Base-by-base conservation (phyloP, 2,888 invertebrate species). In the Caprella mutica region DNA sequence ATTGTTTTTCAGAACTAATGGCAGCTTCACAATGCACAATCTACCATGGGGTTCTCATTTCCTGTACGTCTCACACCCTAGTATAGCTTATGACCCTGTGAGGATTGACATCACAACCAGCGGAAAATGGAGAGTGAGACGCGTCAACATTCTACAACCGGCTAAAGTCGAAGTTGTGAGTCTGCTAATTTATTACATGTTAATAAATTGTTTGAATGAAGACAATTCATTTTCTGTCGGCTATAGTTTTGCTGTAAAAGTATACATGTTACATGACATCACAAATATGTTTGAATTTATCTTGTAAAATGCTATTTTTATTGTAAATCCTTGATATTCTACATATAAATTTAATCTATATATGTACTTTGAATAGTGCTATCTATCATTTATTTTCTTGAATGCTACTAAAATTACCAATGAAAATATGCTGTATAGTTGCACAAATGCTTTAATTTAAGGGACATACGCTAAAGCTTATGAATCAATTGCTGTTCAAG, bases 101-200 rank as follows among this genome's bases (percentile, higher is more conserved):
- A 78, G 98, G 62, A 93, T 98, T 1, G 98, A 98, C 76, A 94
- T 98, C 61, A 97, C 91, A 72, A 86, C 89, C 0, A 96, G 93
- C 73, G 98, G 98, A 38, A 98, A 96, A 74, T 89, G 87, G 69
- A 79, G 98, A 67, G 96, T 94, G 1, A 78, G 98, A 44, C 89
- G 87, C 76, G 86, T 98, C 0, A 96, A 94, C 73, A 83, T 86
- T 69, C 83, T 98, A 43, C 94, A 96, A 73, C 90, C 90, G 0
- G 85, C 88, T 1, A 83, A 86, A 71, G 86, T 96, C 0, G 81
- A 86, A 59, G 90, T 90, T 74, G 68, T 77, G 43, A 52, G 59
- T 48, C 12, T 19, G 35, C 5, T 50, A 30, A 17, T 17, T 17
- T 14, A n/a, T 19, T 5, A 43, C 14, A 21, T 43, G 14, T 3